A percentile compares a stretch with the other conserved stretches of the same genome.
These are phyloP conservation scores for Muscidifurax raptorellus DNA, from an alignment of 1,140 invertebrate genomes.

Conservation along the genomic window DNA sequence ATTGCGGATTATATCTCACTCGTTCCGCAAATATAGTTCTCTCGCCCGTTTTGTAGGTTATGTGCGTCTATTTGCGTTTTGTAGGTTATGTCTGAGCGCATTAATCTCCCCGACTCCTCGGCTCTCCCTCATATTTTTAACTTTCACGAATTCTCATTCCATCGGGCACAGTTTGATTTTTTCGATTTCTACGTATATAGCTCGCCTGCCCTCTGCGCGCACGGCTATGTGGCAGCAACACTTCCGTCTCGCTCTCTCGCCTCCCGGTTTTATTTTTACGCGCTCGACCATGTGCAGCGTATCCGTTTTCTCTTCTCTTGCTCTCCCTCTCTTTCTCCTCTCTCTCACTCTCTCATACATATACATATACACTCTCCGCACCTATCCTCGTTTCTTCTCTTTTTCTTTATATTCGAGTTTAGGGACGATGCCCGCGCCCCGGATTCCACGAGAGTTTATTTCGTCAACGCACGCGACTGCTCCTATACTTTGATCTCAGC, in stretches of 20 bases:
- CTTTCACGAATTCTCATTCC: conserved; percentile 5
- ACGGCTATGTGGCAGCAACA: neutral
- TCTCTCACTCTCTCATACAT: no score
- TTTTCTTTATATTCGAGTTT: conserved; percentile 15
- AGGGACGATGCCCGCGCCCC: neutral
- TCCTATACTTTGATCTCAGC: neutral
- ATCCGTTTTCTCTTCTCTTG: conserved; percentile 24
- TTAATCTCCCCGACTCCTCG: neutral
- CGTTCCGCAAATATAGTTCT: neutral
- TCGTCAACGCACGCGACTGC: neutral
- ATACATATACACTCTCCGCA: neutral
- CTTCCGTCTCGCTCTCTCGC: neutral
- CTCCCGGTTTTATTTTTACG: conserved; percentile 50
- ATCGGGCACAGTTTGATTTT: neutral
- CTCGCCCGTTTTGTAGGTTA: neutral
- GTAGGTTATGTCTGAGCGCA: conserved; percentile 17
- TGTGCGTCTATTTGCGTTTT: conserved; percentile 15
- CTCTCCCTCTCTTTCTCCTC: neutral
- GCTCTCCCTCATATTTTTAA: conserved; percentile 26
- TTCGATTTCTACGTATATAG: neutral
- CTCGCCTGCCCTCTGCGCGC: no score
- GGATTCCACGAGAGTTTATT: conserved; percentile 25
- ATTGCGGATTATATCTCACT: neutral
- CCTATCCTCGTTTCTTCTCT: neutral
- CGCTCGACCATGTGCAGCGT: conserved; percentile 50